These are phyloP conservation scores for Malurus splendens DNA, from an alignment of 2,797 vertebrate genomes.

Conservation along the genomic window DNA sequence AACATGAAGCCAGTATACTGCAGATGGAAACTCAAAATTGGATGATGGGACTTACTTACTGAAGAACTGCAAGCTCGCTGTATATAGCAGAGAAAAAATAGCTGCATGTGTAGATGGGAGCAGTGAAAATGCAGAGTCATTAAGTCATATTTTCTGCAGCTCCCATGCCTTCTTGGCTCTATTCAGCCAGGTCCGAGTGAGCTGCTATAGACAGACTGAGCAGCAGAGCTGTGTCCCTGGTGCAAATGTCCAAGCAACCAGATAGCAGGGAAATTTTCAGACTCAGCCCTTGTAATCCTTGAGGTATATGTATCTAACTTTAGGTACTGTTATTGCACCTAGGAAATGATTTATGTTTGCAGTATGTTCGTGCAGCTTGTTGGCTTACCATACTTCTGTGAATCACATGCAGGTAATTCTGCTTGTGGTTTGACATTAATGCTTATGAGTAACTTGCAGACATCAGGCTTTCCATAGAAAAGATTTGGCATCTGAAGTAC, in stretches of 20 bases:
- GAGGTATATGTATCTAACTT: background rate
- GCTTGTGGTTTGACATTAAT: background rate
- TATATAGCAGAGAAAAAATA: background rate
- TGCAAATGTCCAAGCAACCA: rapidly evolving
- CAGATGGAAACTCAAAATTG: background rate
- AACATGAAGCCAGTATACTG: background rate
- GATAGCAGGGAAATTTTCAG: background rate
- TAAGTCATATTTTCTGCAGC: background rate
- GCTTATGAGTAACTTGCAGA: background rate
- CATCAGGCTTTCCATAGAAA: background rate
- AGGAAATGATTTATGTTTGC: background rate
- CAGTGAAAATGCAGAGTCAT: background rate
- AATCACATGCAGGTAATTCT: background rate
- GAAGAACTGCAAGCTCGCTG: background rate
- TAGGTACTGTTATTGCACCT: background rate
- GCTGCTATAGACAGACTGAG: background rate
- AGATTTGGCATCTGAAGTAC: background rate
- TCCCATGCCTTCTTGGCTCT: background rate
- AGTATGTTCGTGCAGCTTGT: background rate
- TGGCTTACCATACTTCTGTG: background rate
- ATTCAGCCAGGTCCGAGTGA: background rate
- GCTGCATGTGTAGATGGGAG: background rate
- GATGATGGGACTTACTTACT: background rate
- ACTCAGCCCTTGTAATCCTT: background rate
- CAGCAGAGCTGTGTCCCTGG: background rate